Evolutionary conservation across 2,888 invertebrate species (phyloP), one percentile per base, ranked within the genome.

Genomic region (Dendrolimus houi): DNA sequence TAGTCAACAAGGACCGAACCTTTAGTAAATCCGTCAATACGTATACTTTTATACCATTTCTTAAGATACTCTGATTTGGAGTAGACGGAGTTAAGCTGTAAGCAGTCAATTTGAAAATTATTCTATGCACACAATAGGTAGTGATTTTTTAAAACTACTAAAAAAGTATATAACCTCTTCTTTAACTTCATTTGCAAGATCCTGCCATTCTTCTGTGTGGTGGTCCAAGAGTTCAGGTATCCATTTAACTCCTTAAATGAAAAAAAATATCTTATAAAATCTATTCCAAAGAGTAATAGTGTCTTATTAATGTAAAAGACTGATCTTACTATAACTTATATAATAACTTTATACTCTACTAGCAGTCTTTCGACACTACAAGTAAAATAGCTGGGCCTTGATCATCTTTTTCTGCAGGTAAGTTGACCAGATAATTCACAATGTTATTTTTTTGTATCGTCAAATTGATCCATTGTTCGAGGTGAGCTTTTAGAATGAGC

Each of bases 1-100:
- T 96, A 97, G 79, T 97, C 97, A 12, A 97, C 97, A 13, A 97
- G 88, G 55, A 97, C 95, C 67, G 97, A 97, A 58, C 97, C 97
- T 77, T 95, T 92, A 74, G 95, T 97, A 79, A 97, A 97, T 62
- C 96, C 95, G 74, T 97, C 97, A 63, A 97, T 96, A 64, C 95
- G 93, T 60, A 97, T 94, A 69, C 94, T 95, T 72, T 95, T 96
- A 81, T 95, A 97, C 96, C 96, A 97, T 72, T 94, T 94, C 60
- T 92, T 94, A 9, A 97, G 85, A 58, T 93, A 85, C 41, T 94
- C 93, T 1, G 96, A 96, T 74, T 93, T 94, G 17, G 94, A 93
- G 75, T 96, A 97, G 13, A 96, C 95, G 58, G 94, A 94, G 77
- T 97, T 96, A 64, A 97, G 93, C 97, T 97, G 85, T 55, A 92